These are phyloP conservation scores for Melanchra persicariae DNA, from an alignment of 2,888 invertebrate genomes.

Conservation along the genomic window DNA sequence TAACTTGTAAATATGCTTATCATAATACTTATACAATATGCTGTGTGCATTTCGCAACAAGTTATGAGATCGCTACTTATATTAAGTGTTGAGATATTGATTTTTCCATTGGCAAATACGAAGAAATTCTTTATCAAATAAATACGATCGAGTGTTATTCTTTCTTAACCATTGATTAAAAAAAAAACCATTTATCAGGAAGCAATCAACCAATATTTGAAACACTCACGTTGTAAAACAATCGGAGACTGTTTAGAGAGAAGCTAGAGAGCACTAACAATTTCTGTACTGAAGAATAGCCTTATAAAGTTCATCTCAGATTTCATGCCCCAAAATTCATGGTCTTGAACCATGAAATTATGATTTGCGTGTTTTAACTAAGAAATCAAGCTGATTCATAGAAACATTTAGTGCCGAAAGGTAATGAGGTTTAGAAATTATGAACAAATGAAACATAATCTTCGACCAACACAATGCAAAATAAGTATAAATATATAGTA, in stretches of 20 bases:
- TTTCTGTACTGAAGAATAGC: neutral
- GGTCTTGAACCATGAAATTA: neutral
- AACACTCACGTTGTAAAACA: neutral
- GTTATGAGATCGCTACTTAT: neutral
- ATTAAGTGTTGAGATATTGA: neutral
- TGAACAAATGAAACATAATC: too few relatives aligned
- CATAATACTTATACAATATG: neutral
- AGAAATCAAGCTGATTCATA: neutral
- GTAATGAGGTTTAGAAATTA: neutral
- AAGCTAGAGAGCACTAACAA: too few relatives aligned
- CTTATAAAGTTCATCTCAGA: neutral
- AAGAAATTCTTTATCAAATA: neutral
- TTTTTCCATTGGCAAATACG: conserved; percentile 4
- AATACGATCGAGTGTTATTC: neutral
- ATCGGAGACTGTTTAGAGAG: neutral
- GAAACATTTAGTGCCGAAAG: neutral
- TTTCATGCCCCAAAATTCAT: conserved; percentile 19
- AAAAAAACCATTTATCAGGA: too few relatives aligned
- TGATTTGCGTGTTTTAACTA: neutral
- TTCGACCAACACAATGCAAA: neutral
- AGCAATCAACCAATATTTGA: neutral
- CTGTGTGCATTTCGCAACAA: neutral
- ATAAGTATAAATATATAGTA: neutral
- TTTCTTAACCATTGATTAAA: too few relatives aligned
- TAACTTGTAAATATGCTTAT: conserved; percentile 5